Evolutionary conservation across 2,888 invertebrate species (phyloP), one percentile per base, ranked within the genome.

Genomic region (Drosophila hamatofila): DNA sequence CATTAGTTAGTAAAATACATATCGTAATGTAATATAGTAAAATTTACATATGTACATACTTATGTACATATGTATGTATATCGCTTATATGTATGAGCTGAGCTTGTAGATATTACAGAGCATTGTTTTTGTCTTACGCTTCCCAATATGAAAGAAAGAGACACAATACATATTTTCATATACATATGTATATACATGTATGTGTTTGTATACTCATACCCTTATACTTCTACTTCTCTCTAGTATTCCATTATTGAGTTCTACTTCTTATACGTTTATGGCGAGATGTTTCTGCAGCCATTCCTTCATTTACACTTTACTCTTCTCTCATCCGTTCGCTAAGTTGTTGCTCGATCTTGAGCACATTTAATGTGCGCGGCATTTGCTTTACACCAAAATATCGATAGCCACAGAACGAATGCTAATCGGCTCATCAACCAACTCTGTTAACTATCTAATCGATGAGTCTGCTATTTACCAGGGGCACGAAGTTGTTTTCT

Each of bases 381-480:
- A 27, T 46, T 48, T 48, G n/a, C 27, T 2, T 5, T 27, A 9
- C n/a, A 9, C 21, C n/a, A 27, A 30, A 11, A 33, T 21, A 21
- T 16, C 30, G 30, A 2, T 6, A 35, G 16, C 1, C 5, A 23
- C 21, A 16, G 3, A 61, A 6, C 16, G 25, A 59, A 18, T 16
- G 12, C 21, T 54, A 55, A 11, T 0, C 21, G 30, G 2, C 0
- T 9, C 11, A 3, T 11, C 0, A 30, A 11, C 12, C 8, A 9
- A 23, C 44, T 7, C 30, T 65, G 73, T 44, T 48, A 30, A 23
- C 3, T 25, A 30, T 2, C 41, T 44, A 21, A 48, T 46, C 67
- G 74, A 58, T 39, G 23, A 37, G 18, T 42, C 16, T 25, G 8
- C 3, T 6, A 12, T 16, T 23, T 59, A 18, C 55, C 54, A 72